Percentiles rank a stretch among this genome's conserved stretches.
Conservation (phyloP, 2,113 vertebrate species). For the Sceloporus undulatus region DNA sequence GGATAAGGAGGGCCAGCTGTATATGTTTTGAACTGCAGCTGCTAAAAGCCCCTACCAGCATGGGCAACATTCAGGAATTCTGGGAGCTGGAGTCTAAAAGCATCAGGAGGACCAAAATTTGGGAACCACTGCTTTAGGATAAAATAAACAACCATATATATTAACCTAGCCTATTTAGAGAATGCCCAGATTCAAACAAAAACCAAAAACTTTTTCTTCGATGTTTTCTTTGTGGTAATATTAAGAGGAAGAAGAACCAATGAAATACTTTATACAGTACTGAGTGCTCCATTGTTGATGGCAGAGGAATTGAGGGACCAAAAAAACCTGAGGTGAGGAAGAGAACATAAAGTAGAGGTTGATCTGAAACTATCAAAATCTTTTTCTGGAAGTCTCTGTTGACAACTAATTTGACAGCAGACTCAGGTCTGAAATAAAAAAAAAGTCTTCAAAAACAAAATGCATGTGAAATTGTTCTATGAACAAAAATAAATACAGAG, state of each 20-base stretch:
- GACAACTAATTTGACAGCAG: slow-evolving; percentile 24
- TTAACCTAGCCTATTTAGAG: neutral
- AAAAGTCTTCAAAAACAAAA: slow-evolving; percentile 33
- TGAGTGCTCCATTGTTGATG: neutral
- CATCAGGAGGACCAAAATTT: no score
- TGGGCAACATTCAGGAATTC: no score
- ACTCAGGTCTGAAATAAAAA: slow-evolving; percentile 11
- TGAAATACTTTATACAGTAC: neutral
- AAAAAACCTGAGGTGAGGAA: neutral
- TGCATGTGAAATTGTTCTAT: slow-evolving; percentile 39
- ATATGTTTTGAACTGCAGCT: no score
- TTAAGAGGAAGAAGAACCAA: neutral
- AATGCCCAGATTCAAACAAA: neutral
- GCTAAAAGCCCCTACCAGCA: no score
- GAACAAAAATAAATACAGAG: slow-evolving; percentile 20
- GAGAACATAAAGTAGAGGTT: neutral
- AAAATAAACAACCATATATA: neutral
- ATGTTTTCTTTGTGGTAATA: neutral
- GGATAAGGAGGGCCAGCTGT: no score
- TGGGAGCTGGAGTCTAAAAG: no score
- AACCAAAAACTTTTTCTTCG: neutral
- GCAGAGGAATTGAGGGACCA: neutral
- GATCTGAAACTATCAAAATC: neutral
- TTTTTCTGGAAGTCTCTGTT: slow-evolving; percentile 11
- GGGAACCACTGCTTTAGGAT: neutral